Evolutionary conservation across 1,140 invertebrate species (phyloP).

Genomic region (Orchesella cincta): DNA sequence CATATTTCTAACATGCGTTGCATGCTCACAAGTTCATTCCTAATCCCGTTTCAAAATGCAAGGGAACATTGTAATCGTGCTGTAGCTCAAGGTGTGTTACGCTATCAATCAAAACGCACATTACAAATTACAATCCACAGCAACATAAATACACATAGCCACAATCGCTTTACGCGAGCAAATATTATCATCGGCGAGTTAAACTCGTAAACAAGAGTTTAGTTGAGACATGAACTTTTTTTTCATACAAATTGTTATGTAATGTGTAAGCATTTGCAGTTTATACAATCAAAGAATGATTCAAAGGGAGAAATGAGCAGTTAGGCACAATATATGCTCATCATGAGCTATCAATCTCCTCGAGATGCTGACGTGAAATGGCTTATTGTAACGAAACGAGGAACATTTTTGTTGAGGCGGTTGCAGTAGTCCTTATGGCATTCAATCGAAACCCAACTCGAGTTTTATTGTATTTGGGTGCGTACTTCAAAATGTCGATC

Average conservation of each 20-base stretch:
- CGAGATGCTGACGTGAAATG: neutral
- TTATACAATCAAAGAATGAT: too few relatives aligned
- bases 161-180: too few relatives aligned
- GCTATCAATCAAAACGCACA: neutral
- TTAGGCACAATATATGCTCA: neutral
- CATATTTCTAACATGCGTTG: too few relatives aligned
- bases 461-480: neutral
- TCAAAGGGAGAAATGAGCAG: neutral
- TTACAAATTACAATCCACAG: too few relatives aligned
- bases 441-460: too few relatives aligned
- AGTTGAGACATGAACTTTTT: too few relatives aligned
- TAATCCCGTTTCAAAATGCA: neutral
- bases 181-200: too few relatives aligned
- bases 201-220: too few relatives aligned
- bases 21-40: conserved; percentile 12
- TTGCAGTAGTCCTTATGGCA: neutral
- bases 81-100: neutral
- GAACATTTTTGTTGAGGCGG: neutral
- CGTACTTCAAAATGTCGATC: too few relatives aligned
- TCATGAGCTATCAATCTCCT: neutral
- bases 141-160: too few relatives aligned
- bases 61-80: neutral
- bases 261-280: too few relatives aligned
- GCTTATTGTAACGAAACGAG: neutral
- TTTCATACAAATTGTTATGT: too few relatives aligned